phyloP scores from a whole-genome alignment of 2,113 vertebrate species.

The Calonectris borealis region DNA sequence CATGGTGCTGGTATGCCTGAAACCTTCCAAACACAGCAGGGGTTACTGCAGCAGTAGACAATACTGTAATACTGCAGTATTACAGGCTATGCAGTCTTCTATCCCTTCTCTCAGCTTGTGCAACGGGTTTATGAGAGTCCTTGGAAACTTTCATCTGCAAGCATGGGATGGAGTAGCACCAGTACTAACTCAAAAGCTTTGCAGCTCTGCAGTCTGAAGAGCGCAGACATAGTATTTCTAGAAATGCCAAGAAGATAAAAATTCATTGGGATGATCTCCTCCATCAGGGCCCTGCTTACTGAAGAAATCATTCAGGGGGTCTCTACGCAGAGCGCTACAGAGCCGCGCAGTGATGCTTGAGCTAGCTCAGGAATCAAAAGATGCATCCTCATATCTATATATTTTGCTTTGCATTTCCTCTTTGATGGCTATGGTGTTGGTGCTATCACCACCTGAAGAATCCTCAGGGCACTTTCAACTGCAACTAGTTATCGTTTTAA shows the following conservation, averaged over 20 bases:
- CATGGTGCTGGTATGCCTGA: slow-evolving; percentile 8
- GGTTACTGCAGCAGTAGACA: slow-evolving; percentile 17
- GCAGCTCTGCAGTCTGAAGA: not conserved
- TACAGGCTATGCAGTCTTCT: not conserved
- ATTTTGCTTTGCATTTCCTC: not conserved
- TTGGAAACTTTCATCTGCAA: not conserved
- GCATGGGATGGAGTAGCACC: not conserved
- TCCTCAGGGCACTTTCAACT: not conserved
- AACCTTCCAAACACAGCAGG: slow-evolving; percentile 39
- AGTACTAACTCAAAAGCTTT: not conserved
- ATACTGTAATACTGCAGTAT: not conserved
- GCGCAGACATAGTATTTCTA: not conserved
- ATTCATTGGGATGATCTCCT: not conserved
- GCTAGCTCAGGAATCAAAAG: not conserved
- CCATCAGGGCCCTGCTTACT: not conserved
- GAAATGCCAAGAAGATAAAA: not conserved
- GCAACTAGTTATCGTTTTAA: not conserved
- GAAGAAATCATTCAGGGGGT: not conserved
- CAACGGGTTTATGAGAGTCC: not conserved
- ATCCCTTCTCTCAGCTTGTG: not conserved
- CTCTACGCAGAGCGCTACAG: not conserved
- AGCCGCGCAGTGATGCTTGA: not conserved
- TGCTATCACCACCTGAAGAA: not conserved
- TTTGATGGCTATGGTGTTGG: not conserved
- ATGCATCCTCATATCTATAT: not conserved